phyloP scores from a whole-genome alignment of 2,888 invertebrate species.

The Corbicula japonica region DNA sequence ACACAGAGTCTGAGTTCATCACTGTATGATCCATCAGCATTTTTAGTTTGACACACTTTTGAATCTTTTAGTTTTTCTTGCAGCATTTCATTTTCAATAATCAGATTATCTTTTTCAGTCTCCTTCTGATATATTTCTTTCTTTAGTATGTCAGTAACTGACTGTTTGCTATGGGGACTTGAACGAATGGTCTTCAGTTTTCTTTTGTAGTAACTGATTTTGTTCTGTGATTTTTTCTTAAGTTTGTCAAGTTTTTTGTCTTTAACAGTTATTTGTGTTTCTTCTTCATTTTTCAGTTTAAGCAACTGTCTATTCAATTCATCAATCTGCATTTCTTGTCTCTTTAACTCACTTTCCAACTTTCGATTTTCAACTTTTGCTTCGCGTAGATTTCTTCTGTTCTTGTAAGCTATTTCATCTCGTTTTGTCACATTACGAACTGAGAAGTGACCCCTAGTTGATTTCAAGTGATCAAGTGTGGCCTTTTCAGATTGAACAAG shows the following conservation, averaged over 20 bases:
- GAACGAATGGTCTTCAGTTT: too few species aligned
- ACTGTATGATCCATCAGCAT: slow-evolving; percentile 32
- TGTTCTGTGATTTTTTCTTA: too few species aligned
- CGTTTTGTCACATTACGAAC: slow-evolving; percentile 13
- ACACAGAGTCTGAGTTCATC: slow-evolving; percentile 33
- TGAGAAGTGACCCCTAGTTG: slow-evolving; percentile 6
- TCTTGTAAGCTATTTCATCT: slow-evolving; percentile 6
- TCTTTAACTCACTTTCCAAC: too few species aligned
- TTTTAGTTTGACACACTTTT: slow-evolving; percentile 14
- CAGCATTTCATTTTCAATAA: background rate
- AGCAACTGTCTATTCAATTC: too few species aligned
- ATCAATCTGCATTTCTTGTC: too few species aligned
- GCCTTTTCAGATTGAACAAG: background rate
- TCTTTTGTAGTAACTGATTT: too few species aligned
- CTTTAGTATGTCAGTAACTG: background rate
- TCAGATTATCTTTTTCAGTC: background rate
- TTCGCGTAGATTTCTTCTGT: too few species aligned
- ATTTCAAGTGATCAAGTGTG: background rate
- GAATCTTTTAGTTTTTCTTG: background rate
- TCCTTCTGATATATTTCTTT: background rate
- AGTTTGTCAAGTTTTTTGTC: too few species aligned
- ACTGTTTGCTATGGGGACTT: background rate
- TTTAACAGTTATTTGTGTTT: too few species aligned
- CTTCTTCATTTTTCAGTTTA: too few species aligned
- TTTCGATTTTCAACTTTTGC: too few species aligned